Evolutionary conservation across 2,797 vertebrate genomes (phyloP).

Genomic region (Apogon hyalosoma): DNA sequence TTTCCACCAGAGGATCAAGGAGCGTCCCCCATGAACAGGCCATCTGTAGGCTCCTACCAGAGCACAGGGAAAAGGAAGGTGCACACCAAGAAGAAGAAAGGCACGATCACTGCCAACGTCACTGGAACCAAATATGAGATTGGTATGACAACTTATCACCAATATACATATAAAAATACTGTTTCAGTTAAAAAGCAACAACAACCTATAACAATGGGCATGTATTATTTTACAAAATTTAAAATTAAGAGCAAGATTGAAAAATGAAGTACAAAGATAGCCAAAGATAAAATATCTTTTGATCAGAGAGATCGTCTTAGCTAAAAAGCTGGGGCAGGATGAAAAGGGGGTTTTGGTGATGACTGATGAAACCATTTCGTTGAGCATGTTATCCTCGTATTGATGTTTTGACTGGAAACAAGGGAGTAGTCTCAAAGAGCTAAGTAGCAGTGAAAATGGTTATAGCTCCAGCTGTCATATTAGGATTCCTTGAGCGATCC

Average conservation of each 20-base stretch:
- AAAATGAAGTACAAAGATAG: conserved; percentile 4
- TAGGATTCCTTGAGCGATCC: neutral
- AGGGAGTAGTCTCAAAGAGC: neutral
- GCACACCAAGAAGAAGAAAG: conserved; percentile 93
- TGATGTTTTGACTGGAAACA: conserved; percentile 11
- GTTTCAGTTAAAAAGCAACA: neutral
- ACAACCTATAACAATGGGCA: neutral
- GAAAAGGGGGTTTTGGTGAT: conserved; percentile 23
- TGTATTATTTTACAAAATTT: neutral
- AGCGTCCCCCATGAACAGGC: conserved; percentile 87
- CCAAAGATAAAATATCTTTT: conserved; percentile 18
- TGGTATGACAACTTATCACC: conserved; percentile 80
- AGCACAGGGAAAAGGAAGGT: conserved; percentile 91
- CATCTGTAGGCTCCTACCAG: conserved; percentile 87
- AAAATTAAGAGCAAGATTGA: neutral
- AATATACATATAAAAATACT: neutral
- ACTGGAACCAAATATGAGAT: conserved; percentile 98
- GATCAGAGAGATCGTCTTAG: conserved; percentile 6
- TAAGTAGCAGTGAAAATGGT: neutral
- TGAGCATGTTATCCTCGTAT: conserved; percentile 15
- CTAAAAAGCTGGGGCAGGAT: neutral
- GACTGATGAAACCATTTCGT: conserved; percentile 30
- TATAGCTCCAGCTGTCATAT: conserved; percentile 6
- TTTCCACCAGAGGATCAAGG: conserved; percentile 87
- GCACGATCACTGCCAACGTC: conserved; percentile 91